phyloP scores from a whole-genome alignment of 1,140 invertebrate species.

The Polypedilum vanderplanki region DNA sequence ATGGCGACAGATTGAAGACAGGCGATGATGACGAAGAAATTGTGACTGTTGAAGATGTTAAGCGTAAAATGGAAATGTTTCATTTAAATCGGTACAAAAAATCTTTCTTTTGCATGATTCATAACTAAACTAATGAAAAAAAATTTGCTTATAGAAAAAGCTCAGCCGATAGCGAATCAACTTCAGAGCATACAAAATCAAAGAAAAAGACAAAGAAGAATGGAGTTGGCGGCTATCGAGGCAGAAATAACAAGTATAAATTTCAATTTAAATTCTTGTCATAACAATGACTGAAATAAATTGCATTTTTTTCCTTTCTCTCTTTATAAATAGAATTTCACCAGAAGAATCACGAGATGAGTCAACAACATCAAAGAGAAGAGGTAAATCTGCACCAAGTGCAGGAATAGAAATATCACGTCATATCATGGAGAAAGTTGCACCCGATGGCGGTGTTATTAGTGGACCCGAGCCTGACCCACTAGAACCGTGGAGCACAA shows the following conservation, averaged over 20 bases:
- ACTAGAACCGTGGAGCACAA: constrained; percentile 64
- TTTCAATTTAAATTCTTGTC: constrained; percentile 12
- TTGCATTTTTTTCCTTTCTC: background rate
- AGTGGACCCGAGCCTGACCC: constrained; percentile 52
- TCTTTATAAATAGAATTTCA: constrained; percentile 43
- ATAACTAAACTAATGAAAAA: background rate
- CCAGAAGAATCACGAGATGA: constrained; percentile 34
- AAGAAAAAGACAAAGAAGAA: constrained; percentile 11
- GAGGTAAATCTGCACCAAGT: constrained; percentile 38
- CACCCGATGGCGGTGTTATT: constrained; percentile 34
- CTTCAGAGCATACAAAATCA: constrained; percentile 19
- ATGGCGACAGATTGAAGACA: constrained; percentile 34
- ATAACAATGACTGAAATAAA: background rate
- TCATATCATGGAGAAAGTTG: constrained; percentile 37
- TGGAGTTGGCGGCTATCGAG: background rate
- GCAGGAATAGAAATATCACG: constrained; percentile 9
- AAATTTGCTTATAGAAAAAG: background rate
- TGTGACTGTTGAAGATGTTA: constrained; percentile 40
- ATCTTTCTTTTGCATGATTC: background rate
- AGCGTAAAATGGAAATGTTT: constrained; percentile 40
- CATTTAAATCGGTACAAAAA: constrained; percentile 21
- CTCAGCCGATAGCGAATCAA: constrained; percentile 4
- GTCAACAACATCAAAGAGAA: constrained; percentile 29
- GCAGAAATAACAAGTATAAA: constrained; percentile 22
- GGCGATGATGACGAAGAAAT: constrained; percentile 40